These are phyloP conservation scores for Ceratina australensis DNA, from an alignment of 1,140 invertebrate species.

Conservation along the genomic window DNA sequence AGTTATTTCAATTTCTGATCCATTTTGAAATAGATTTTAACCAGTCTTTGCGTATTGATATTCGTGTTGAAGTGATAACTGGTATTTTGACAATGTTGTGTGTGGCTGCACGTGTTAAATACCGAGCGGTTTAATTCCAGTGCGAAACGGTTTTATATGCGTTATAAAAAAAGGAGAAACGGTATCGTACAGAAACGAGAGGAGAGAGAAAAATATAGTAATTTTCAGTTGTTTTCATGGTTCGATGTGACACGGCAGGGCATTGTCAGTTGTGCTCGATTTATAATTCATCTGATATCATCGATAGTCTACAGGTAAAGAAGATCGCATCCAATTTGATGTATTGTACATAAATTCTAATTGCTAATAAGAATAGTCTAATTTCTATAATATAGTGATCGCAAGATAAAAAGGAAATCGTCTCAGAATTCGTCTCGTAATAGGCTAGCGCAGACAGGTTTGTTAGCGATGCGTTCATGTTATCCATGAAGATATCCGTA, in stretches of 20 bases:
- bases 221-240: constrained; percentile 49
- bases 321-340: constrained; percentile 29
- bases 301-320: constrained; percentile 3
- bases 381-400: constrained; percentile 42
- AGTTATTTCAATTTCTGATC: constrained; percentile 79
- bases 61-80: background rate
- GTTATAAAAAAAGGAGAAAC: background rate
- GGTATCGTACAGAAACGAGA: background rate
- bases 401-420: background rate
- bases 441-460: constrained; percentile 16
- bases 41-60: constrained; percentile 53
- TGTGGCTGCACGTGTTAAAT: background rate
- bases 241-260: constrained; percentile 61
- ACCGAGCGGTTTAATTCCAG: background rate
- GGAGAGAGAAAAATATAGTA: constrained; percentile 8
- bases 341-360: constrained; percentile 60
- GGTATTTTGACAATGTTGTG: constrained; percentile 39
- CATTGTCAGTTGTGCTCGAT: constrained; percentile 50
- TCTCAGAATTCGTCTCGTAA: constrained; percentile 16
- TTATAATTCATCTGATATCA: constrained; percentile 42
- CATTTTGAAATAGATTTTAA: constrained; percentile 79
- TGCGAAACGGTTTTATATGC: constrained; percentile 1
- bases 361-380: constrained; percentile 35
- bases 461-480: background rate
- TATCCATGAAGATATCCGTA: background rate